phyloP scores from a whole-genome alignment of 2,113 vertebrate genomes.

The Tonatia bakeri region DNA sequence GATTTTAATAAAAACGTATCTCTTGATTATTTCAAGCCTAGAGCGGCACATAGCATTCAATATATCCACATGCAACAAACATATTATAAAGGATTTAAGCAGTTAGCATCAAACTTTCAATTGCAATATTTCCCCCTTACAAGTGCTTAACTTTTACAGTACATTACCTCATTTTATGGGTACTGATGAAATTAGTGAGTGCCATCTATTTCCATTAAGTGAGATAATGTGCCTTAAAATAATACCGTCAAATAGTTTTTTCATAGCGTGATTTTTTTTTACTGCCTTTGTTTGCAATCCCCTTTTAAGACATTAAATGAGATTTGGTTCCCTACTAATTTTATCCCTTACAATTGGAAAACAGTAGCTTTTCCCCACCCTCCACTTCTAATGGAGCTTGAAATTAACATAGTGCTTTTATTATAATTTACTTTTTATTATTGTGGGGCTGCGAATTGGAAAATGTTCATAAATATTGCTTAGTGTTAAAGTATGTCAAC shows the following conservation, averaged over 20 bases:
- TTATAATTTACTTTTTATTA: constrained; percentile 60
- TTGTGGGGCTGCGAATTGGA: constrained; percentile 3
- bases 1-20: neutral
- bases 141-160: constrained; percentile 60
- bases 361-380: constrained; percentile 44
- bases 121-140: neutral
- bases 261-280: constrained; percentile 36
- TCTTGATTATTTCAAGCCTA: neutral
- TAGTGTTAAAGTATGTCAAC: constrained; percentile 29
- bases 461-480: constrained; percentile 31
- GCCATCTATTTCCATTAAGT: constrained; percentile 64
- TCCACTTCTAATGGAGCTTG: constrained; percentile 71
- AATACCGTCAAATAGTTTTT: constrained; percentile 55
- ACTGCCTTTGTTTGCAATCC: constrained; percentile 13
- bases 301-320: constrained; percentile 49
- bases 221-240: constrained; percentile 71
- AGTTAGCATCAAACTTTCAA: constrained; percentile 23
- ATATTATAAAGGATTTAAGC: neutral
- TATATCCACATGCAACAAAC: neutral
- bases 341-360: constrained; percentile 57
- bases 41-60: neutral
- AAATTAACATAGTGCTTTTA: constrained; percentile 65
- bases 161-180: constrained; percentile 63
- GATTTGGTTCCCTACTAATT: constrained; percentile 48
- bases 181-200: constrained; percentile 51